Evolutionary conservation across 2,113 vertebrate species (phyloP).

Genomic region (Tragelaphus buxtoni): DNA sequence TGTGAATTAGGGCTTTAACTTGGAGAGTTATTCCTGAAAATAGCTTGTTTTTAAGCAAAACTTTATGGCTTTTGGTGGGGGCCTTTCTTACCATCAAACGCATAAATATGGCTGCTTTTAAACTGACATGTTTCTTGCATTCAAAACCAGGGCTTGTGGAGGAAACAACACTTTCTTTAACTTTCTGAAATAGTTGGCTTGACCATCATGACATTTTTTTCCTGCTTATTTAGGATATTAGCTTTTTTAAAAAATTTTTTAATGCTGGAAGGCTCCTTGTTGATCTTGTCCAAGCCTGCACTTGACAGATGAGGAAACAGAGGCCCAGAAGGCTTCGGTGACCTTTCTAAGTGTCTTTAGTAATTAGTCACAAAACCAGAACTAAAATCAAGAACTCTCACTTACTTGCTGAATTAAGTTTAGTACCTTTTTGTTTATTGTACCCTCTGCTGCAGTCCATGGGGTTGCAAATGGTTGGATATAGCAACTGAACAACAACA

Average conservation of each 20-base stretch:
- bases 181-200: slow-evolving; percentile 8
- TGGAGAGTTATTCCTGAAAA: slow-evolving; percentile 44
- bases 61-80: slow-evolving; percentile 15
- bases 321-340: background rate
- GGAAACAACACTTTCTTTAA: slow-evolving; percentile 10
- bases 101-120: background rate
- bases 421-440: background rate
- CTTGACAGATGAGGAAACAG: background rate
- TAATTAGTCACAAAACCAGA: background rate
- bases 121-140: slow-evolving; percentile 13
- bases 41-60: slow-evolving; percentile 53
- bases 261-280: background rate
- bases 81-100: background rate
- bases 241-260: background rate
- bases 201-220: background rate
- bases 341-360: background rate
- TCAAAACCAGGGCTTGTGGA: background rate
- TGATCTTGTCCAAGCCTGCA: background rate
- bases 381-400: background rate
- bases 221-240: background rate
- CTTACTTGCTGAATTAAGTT: background rate
- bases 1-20: slow-evolving; percentile 43
- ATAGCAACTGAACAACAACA: background rate
- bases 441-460: background rate
- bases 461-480: background rate